Conservation (phyloP, 2,113 vertebrate genomes). For the Saguinus midas region DNA sequence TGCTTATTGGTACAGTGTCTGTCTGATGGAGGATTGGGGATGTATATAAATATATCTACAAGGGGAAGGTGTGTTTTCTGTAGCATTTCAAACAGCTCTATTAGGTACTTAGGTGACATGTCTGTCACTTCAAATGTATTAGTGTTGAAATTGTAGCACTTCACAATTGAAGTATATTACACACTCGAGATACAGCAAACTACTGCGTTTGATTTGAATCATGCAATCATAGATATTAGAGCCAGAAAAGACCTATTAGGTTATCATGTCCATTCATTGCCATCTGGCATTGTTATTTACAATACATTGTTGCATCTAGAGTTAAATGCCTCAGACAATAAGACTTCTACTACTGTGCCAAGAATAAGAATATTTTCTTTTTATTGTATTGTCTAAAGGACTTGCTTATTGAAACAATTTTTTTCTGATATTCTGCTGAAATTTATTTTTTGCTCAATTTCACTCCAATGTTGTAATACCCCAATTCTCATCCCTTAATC, state of each 20-base stretch:
- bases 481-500: neutral
- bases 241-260: slow-evolving; percentile 63
- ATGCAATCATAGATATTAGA: slow-evolving; percentile 61
- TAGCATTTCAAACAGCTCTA: neutral
- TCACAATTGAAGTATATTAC: slow-evolving; percentile 75
- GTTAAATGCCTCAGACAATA: slow-evolving; percentile 53
- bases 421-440: slow-evolving; percentile 37
- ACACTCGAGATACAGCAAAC: slow-evolving; percentile 64
- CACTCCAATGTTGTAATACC: slow-evolving; percentile 19
- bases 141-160: slow-evolving; percentile 61
- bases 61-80: slow-evolving; percentile 37
- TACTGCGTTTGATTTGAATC: slow-evolving; percentile 56
- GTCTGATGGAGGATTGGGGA: neutral
- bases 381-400: slow-evolving; percentile 51
- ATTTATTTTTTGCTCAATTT: slow-evolving; percentile 74
- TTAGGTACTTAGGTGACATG: slow-evolving; percentile 28
- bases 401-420: slow-evolving; percentile 42
- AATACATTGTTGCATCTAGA: slow-evolving; percentile 14
- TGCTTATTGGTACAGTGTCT: neutral
- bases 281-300: slow-evolving; percentile 59
- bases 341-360: neutral
- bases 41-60: slow-evolving; percentile 17
- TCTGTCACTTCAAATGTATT: slow-evolving; percentile 57
- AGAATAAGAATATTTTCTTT: slow-evolving; percentile 21
- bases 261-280: slow-evolving; percentile 54